Evolutionary conservation across 2,888 invertebrate genomes (phyloP).

Genomic region (Acrobasis consociella): DNA sequence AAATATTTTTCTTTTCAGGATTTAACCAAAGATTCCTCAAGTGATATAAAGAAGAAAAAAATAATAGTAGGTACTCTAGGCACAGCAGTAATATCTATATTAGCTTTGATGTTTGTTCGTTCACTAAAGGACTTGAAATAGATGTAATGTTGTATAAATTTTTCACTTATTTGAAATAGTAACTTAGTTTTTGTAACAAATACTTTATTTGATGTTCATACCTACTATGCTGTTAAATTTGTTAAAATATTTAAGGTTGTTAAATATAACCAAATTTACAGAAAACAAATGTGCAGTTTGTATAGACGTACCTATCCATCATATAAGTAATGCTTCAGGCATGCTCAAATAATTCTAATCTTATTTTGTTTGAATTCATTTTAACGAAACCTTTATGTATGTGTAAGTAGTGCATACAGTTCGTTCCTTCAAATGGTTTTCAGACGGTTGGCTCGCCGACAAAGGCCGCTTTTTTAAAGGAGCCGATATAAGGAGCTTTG

Average conservation of each 20-base stretch:
- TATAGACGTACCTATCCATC: not conserved
- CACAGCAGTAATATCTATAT: conserved; percentile 55
- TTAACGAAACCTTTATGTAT: too few relatives aligned
- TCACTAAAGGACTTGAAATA: conserved; percentile 60
- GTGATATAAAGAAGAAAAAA: conserved; percentile 56
- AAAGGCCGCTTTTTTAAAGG: too few relatives aligned
- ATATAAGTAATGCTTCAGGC: too few relatives aligned
- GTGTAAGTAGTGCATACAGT: too few relatives aligned
- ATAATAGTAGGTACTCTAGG: conserved; percentile 66
- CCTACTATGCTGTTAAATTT: not conserved
- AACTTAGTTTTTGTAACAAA: not conserved
- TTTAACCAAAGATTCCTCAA: conserved; percentile 39
- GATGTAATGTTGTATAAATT: not conserved
- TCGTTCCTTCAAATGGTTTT: too few relatives aligned
- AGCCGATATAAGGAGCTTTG: too few relatives aligned
- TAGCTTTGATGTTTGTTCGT: conserved; percentile 60
- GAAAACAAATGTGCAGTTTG: not conserved
- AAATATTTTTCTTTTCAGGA: conserved; percentile 44
- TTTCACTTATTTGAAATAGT: not conserved
- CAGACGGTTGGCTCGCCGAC: too few relatives aligned
- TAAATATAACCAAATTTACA: not conserved
- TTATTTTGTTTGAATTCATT: too few relatives aligned
- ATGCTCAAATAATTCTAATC: too few relatives aligned
- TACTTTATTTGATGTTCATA: not conserved
- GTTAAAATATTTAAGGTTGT: not conserved